These are phyloP conservation scores for Vulpes lagopus DNA, from an alignment of 2,113 vertebrate species.

Conservation along the genomic window DNA sequence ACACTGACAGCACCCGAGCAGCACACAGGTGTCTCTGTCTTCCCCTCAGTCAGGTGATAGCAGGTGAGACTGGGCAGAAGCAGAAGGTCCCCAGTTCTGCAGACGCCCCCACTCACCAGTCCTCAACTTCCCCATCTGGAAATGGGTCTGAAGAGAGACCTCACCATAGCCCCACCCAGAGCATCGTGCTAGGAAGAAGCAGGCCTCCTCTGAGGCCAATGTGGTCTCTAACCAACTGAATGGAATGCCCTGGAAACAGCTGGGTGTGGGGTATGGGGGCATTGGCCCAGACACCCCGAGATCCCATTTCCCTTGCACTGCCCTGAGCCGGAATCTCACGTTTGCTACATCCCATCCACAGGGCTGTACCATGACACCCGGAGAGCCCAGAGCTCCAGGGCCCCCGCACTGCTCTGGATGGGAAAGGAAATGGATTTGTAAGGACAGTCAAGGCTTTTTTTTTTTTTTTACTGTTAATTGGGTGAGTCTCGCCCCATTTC, in stretches of 20 bases:
- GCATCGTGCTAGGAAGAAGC: accelerated
- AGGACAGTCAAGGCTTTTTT: neutral
- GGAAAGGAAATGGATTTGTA: neutral
- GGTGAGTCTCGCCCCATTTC: neutral
- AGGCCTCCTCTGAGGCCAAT: neutral
- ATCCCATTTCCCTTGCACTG: neutral
- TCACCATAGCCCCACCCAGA: accelerated
- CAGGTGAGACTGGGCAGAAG: accelerated
- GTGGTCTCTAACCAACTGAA: accelerated
- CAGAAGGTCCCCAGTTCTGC: neutral
- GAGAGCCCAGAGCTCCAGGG: neutral
- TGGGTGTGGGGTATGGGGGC: accelerated
- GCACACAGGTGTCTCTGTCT: neutral
- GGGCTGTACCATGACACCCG: accelerated
- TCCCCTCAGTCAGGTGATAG: neutral
- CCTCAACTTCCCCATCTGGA: neutral
- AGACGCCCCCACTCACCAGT: accelerated
- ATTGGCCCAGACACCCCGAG: neutral
- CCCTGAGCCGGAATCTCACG: accelerated
- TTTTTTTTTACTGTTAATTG: neutral
- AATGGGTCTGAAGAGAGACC: neutral
- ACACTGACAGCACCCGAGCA: accelerated
- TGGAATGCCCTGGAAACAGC: accelerated
- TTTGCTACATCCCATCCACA: accelerated
- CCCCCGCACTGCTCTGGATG: neutral